Percentiles rank a stretch among this genome's conserved stretches.
Evolutionary conservation across 2,797 vertebrate genomes (phyloP).

Genomic region (Aplochiton taeniatus): DNA sequence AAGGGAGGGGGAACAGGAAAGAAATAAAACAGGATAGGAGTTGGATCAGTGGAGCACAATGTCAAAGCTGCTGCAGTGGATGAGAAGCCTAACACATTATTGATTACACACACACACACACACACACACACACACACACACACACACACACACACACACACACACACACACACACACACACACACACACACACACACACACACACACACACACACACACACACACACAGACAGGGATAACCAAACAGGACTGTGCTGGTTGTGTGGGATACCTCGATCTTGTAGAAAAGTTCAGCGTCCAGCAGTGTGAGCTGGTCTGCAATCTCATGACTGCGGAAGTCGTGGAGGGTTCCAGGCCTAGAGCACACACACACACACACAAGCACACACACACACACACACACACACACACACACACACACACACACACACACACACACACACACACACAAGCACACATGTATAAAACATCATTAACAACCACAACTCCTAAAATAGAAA

Average conservation of each 20-base stretch:
- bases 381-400: background rate
- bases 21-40: background rate
- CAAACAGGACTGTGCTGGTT: no score
- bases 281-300: slow-evolving; percentile 97
- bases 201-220: slow-evolving; percentile 2
- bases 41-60: background rate
- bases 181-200: background rate
- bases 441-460: background rate
- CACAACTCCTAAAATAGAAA: background rate
- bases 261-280: slow-evolving; percentile 87
- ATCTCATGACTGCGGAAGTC: slow-evolving; percentile 98
- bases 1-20: background rate
- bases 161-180: background rate
- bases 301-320: slow-evolving; percentile 94
- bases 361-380: background rate
- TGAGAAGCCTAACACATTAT: background rate
- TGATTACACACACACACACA: background rate
- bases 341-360: slow-evolving; percentile 93
- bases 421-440: slow-evolving; percentile 9
- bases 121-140: slow-evolving; percentile 4
- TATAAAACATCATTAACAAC: background rate
- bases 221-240: background rate
- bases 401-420: background rate
- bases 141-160: background rate
- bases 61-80: background rate